phyloP scores from a whole-genome alignment of 1,140 invertebrate genomes.

The Nymphalis io region DNA sequence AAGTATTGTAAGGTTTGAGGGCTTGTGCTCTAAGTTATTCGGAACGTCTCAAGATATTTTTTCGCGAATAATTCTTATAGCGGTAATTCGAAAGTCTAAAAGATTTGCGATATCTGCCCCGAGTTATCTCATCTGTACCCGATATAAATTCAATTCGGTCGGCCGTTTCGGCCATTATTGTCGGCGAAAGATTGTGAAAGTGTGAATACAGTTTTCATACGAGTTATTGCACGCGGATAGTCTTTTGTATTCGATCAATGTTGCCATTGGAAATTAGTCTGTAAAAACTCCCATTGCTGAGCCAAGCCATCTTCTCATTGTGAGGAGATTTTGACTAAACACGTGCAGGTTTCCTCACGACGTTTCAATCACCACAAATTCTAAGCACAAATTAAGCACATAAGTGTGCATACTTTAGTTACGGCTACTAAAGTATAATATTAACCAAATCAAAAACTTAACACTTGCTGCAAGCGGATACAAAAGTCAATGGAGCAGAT shows the following conservation, averaged over 20 bases:
- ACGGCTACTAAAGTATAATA: no score
- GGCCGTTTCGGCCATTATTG: slow-evolving; percentile 13
- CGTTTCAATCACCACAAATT: no score
- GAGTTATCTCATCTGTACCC: slow-evolving; percentile 10
- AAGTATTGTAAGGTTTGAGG: background rate
- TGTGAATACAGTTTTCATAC: slow-evolving; percentile 1
- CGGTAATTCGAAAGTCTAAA: slow-evolving; percentile 15
- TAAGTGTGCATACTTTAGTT: no score
- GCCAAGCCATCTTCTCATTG: no score
- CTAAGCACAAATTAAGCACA: no score
- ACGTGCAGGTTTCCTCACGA: no score
- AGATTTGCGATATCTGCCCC: slow-evolving; percentile 15
- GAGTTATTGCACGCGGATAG: background rate
- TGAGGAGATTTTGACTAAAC: no score
- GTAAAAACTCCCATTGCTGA: no score
- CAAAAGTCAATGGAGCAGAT: no score
- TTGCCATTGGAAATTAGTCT: background rate
- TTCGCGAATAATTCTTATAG: slow-evolving; percentile 12
- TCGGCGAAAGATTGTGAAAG: slow-evolving; percentile 4
- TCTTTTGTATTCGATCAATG: no score
- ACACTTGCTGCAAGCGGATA: no score
- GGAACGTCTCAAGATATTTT: slow-evolving; percentile 1
- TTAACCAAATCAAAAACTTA: no score
- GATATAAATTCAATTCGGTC: slow-evolving; percentile 21
- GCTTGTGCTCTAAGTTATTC: background rate